phyloP scores from a whole-genome alignment of 1,140 invertebrate genomes.

The Carposina sasakii region DNA sequence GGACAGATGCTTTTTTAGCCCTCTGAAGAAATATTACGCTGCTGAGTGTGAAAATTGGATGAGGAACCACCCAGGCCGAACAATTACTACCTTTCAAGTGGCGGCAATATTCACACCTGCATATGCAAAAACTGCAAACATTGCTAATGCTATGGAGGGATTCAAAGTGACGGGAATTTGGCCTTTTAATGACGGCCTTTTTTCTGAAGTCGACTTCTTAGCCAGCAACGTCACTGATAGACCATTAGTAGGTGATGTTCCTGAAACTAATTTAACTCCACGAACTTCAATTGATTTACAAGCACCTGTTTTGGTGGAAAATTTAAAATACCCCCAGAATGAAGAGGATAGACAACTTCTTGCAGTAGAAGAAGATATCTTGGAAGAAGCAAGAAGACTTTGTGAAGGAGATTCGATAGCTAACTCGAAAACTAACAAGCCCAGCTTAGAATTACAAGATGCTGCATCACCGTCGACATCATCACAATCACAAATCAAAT shows the following conservation, averaged over 20 bases:
- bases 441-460: too few relatives aligned
- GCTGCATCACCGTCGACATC: too few relatives aligned
- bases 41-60: constrained; percentile 20
- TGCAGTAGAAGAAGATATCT: not conserved
- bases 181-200: constrained; percentile 7
- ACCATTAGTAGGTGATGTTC: not conserved
- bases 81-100: constrained; percentile 9
- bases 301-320: too few relatives aligned
- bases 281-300: too few relatives aligned
- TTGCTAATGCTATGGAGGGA: not conserved
- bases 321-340: not conserved
- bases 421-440: not conserved
- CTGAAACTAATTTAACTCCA: too few relatives aligned
- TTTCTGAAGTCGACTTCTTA: constrained; percentile 8
- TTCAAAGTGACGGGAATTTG: constrained; percentile 8
- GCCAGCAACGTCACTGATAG: constrained; percentile 6
- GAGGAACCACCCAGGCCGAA: constrained; percentile 12
- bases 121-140: constrained; percentile 4
- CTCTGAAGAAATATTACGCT: constrained; percentile 12
- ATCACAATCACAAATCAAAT: too few relatives aligned
- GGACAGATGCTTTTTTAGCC: constrained; percentile 26
- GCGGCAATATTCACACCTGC: constrained; percentile 3
- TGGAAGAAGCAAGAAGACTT: not conserved
- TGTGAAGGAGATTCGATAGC: not conserved
- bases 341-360: too few relatives aligned